phyloP scores from a whole-genome alignment of 2,113 vertebrate genomes.

The Caretta caretta region DNA sequence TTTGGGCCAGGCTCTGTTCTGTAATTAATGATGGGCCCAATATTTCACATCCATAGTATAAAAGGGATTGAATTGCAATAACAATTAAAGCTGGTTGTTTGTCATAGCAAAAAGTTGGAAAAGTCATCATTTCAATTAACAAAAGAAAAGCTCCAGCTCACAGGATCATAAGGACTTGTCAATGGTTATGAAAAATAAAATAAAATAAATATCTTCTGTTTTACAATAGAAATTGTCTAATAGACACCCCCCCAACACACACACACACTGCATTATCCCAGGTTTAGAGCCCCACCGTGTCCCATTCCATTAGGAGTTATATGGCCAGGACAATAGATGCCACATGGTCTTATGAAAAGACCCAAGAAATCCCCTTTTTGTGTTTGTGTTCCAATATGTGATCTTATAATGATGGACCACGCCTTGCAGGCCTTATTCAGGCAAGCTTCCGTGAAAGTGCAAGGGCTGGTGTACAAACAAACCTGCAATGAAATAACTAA shows the following conservation, averaged over 20 bases:
- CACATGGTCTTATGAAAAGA: background rate
- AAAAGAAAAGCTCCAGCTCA: background rate
- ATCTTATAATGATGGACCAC: background rate
- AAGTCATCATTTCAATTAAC: background rate
- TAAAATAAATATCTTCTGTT: background rate
- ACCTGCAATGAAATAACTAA: constrained; percentile 7
- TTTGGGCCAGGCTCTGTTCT: background rate
- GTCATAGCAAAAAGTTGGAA: background rate
- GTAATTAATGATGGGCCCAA: background rate
- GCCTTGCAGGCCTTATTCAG: background rate
- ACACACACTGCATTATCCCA: background rate
- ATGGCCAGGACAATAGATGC: background rate
- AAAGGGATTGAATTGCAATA: background rate
- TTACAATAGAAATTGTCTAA: background rate
- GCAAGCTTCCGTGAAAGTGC: background rate
- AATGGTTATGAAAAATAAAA: background rate
- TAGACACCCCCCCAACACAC: background rate
- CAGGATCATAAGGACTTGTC: fast-evolving
- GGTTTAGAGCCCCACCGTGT: background rate
- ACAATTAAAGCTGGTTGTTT: background rate
- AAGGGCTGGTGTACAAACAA: background rate
- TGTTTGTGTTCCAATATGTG: background rate
- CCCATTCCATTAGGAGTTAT: background rate
- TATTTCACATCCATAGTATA: background rate
- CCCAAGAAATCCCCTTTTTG: background rate